Conservation (phyloP, 1,140 invertebrate species). For the Ceratina australensis region DNA sequence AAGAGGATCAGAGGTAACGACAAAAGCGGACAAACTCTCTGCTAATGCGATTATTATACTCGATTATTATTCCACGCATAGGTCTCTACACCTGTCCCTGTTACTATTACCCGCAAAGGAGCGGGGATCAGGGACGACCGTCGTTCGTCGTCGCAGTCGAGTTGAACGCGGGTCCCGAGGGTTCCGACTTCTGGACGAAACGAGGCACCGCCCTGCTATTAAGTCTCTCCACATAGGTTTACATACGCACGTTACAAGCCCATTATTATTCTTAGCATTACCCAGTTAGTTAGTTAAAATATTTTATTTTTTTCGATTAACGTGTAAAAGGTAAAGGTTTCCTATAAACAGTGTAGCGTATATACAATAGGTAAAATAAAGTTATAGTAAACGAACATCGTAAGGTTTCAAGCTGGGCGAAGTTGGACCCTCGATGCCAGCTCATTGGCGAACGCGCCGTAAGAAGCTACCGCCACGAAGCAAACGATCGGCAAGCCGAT, state of each 20-base stretch:
- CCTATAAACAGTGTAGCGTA: constrained; percentile 9
- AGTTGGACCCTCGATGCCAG: background rate
- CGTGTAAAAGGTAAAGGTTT: background rate
- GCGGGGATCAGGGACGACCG: constrained; percentile 81
- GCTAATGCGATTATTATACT: background rate
- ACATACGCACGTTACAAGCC: background rate
- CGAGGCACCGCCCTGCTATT: constrained; percentile 90
- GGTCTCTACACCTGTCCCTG: constrained; percentile 89
- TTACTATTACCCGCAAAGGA: constrained; percentile 90
- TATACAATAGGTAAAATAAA: constrained; percentile 11
- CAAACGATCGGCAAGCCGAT: background rate
- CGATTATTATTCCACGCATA: constrained; percentile 64
- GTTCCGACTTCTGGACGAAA: constrained; percentile 90
- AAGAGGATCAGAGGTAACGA: constrained; percentile 83
- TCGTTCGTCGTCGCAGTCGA: constrained; percentile 90
- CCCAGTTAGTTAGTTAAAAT: background rate
- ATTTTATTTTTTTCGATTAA: constrained; percentile 5
- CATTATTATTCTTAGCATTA: background rate
- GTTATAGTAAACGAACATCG: background rate
- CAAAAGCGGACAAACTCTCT: background rate
- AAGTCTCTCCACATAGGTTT: constrained; percentile 81
- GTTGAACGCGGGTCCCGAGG: constrained; percentile 85
- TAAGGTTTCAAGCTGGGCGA: background rate
- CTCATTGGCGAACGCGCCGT: background rate
- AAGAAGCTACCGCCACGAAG: background rate